These are phyloP conservation scores for Ips typographus DNA, from an alignment of 1,140 invertebrate genomes.

Conservation along the genomic window DNA sequence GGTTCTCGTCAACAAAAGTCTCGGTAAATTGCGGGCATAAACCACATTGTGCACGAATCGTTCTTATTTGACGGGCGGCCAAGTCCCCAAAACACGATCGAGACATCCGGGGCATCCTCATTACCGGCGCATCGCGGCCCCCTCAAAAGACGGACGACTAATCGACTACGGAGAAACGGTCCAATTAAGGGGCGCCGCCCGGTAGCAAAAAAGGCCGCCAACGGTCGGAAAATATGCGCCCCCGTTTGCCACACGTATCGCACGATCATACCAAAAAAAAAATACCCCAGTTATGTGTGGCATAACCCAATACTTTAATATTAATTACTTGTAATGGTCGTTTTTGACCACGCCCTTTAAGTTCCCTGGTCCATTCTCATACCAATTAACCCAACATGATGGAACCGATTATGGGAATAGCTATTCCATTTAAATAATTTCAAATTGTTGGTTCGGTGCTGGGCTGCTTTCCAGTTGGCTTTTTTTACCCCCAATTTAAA, in stretches of 20 bases:
- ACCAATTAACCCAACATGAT: too few species aligned
- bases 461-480: too few species aligned
- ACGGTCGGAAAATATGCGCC: conserved; percentile 9
- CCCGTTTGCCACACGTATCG: conserved; percentile 20
- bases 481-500: too few species aligned
- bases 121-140: conserved; percentile 17
- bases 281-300: background rate
- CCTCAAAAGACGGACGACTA: conserved; percentile 10
- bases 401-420: too few species aligned
- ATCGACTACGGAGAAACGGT: conserved; percentile 18
- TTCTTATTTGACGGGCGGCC: conserved; percentile 12
- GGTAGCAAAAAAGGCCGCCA: conserved; percentile 10
- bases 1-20: background rate
- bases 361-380: too few species aligned
- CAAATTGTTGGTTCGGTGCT: too few species aligned
- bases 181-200: conserved; percentile 30
- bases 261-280: background rate
- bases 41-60: conserved; percentile 6
- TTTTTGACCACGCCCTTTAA: too few species aligned
- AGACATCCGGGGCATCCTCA: conserved; percentile 20
- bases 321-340: background rate
- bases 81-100: background rate
- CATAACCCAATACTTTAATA: background rate
- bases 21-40: background rate
- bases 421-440: too few species aligned